Evolutionary conservation across 1,140 invertebrate genomes (phyloP).

Genomic region (Heliconius eleuchia): DNA sequence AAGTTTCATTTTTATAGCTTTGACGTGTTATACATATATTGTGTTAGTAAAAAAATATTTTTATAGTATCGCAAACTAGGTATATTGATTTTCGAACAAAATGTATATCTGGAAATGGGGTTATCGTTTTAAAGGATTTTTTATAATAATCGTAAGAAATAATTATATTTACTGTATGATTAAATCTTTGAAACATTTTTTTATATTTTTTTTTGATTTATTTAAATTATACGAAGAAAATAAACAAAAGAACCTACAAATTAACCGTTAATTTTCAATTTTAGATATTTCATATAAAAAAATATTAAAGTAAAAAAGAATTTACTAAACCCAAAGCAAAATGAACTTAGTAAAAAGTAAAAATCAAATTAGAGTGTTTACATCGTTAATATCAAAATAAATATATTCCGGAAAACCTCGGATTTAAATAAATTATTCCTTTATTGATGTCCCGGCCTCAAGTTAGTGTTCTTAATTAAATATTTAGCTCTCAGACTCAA

Average conservation of each 20-base stretch:
- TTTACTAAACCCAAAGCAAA: background rate
- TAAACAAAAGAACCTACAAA: no score
- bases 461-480: slow-evolving; percentile 53
- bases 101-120: no score
- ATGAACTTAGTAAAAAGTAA: background rate
- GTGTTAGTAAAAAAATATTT: background rate
- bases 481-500: slow-evolving; percentile 50
- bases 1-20: background rate
- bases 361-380: slow-evolving; percentile 6
- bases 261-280: no score
- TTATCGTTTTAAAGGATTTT: no score
- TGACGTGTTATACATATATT: background rate
- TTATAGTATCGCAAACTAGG: background rate
- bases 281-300: background rate
- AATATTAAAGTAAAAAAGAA: background rate
- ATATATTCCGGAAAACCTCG: slow-evolving; percentile 20
- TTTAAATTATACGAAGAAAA: no score
- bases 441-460: slow-evolving; percentile 41
- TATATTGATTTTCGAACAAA: background rate
- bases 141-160: no score
- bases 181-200: no score
- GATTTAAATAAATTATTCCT: slow-evolving; percentile 40
- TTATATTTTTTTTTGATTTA: no score
- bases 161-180: no score
- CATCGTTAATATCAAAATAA: slow-evolving; percentile 19